phyloP scores from a whole-genome alignment of 2,888 invertebrate species.

The Xestobium rufovillosum region DNA sequence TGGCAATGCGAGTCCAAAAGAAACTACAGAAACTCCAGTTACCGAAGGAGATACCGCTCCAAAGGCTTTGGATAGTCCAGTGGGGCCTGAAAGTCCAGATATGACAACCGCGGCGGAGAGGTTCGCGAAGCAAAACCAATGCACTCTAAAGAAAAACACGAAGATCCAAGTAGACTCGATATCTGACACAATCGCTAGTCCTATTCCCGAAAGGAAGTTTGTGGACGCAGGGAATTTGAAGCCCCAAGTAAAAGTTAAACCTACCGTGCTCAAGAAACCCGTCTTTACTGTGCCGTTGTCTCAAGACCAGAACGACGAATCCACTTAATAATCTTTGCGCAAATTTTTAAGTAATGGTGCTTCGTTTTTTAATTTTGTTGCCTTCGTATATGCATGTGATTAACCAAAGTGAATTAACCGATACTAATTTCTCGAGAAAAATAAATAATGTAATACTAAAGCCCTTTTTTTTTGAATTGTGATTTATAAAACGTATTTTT shows the following conservation, averaged over 20 bases:
- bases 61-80: slow-evolving; percentile 30
- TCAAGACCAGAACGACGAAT: slow-evolving; percentile 28
- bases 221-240: slow-evolving; percentile 48
- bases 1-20: slow-evolving; percentile 39
- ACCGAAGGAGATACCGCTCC: slow-evolving; percentile 30
- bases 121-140: slow-evolving; percentile 72
- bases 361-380: too few relatives aligned
- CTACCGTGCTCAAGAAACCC: slow-evolving; percentile 68
- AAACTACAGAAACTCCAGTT: slow-evolving; percentile 36
- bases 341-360: too few relatives aligned
- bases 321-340: too few relatives aligned
- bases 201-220: slow-evolving; percentile 37
- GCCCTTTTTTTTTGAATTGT: too few relatives aligned
- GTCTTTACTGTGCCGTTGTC: slow-evolving; percentile 46
- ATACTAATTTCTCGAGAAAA: too few relatives aligned
- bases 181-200: slow-evolving; percentile 34
- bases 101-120: slow-evolving; percentile 69
- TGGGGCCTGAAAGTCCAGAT: slow-evolving; percentile 51
- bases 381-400: too few relatives aligned
- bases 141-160: slow-evolving; percentile 66
- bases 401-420: too few relatives aligned
- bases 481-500: too few relatives aligned
- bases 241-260: slow-evolving; percentile 73
- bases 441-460: too few relatives aligned
- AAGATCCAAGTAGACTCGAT: slow-evolving; percentile 39